Evolutionary conservation across 2,113 vertebrate genomes (phyloP).

Genomic region (Boleophthalmus pectinirostris): DNA sequence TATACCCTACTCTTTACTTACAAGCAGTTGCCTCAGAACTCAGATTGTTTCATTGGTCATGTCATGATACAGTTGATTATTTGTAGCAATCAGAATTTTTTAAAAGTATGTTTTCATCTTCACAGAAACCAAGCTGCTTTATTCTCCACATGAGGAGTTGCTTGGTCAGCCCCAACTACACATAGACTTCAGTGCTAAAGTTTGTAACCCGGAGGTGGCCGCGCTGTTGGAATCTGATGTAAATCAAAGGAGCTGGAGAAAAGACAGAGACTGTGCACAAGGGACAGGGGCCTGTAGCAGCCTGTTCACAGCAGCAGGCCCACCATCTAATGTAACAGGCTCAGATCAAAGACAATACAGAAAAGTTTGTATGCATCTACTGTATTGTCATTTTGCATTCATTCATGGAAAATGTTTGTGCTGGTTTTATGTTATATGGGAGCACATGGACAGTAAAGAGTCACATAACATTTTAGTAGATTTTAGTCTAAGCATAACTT

Average conservation of each 20-base stretch:
- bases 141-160: background rate
- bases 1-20: background rate
- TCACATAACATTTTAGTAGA: background rate
- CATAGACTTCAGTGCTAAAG: slow-evolving; percentile 15
- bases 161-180: background rate
- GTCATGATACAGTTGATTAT: background rate
- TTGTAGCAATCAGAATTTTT: slow-evolving; percentile 1
- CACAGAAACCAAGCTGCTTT: background rate
- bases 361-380: background rate
- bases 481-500: no score
- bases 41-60: background rate
- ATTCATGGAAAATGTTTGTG: background rate
- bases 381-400: background rate
- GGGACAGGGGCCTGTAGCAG: slow-evolving; percentile 39
- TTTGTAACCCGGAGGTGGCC: slow-evolving; percentile 42
- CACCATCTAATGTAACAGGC: slow-evolving; percentile 60
- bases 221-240: slow-evolving; percentile 31
- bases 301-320: slow-evolving; percentile 45
- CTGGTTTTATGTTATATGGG: background rate
- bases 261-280: slow-evolving; percentile 47
- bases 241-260: slow-evolving; percentile 62
- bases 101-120: background rate
- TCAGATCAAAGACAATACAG: slow-evolving; percentile 31
- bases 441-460: slow-evolving; percentile 8
- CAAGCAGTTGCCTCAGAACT: background rate